Evolutionary conservation across 2,797 vertebrate species (phyloP).

Genomic region (Falco biarmicus): DNA sequence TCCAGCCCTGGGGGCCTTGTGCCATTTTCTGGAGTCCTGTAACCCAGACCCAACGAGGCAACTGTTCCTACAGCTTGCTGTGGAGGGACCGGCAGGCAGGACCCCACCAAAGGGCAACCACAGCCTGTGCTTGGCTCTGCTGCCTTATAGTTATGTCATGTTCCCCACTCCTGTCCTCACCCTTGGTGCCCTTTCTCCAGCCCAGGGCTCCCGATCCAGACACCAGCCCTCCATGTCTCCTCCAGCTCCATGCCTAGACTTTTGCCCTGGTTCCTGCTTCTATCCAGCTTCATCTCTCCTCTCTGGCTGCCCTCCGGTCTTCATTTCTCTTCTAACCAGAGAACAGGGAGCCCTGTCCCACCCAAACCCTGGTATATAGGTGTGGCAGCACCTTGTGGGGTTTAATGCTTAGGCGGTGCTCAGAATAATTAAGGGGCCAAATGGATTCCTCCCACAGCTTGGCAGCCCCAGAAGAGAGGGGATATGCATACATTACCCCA

Average conservation of each 20-base stretch:
- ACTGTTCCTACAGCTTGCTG: neutral
- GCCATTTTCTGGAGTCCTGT: neutral
- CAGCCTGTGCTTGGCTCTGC: neutral
- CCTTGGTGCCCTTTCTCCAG: accelerated
- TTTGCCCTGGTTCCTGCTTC: conserved; percentile 11
- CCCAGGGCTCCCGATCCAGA: neutral
- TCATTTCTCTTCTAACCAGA: conserved; percentile 33
- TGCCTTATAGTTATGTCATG: neutral
- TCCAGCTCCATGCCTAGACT: neutral
- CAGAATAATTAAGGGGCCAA: conserved; percentile 31
- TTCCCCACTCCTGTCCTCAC: neutral
- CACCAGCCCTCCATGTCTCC: neutral
- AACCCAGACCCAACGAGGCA: neutral
- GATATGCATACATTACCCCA: neutral
- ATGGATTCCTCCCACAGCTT: conserved; percentile 54
- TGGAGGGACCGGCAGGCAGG: neutral
- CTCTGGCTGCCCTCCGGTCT: neutral
- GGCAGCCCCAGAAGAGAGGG: neutral
- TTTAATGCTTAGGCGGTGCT: conserved; percentile 7
- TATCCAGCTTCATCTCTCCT: neutral
- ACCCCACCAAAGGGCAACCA: neutral
- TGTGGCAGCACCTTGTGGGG: conserved; percentile 28
- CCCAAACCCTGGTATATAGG: conserved; percentile 37
- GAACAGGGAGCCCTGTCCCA: neutral
- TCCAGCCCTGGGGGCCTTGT: neutral